Percentiles rank a stretch among this genome's conserved stretches.
Evolutionary conservation across 1,140 invertebrate species (phyloP).

Genomic region (Nylanderia fulva): DNA sequence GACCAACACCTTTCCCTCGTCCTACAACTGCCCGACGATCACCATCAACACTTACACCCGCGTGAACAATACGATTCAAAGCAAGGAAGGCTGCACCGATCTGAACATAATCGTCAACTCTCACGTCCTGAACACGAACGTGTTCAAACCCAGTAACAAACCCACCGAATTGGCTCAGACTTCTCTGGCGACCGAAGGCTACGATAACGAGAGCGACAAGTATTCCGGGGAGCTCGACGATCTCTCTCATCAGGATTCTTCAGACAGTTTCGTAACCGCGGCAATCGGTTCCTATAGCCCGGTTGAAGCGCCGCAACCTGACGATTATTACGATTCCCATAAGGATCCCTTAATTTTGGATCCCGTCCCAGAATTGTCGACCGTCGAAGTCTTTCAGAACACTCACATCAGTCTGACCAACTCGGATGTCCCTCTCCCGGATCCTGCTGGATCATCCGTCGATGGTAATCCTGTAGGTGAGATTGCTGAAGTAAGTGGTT

Average conservation of each 20-base stretch:
- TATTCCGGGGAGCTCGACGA: constrained; percentile 41
- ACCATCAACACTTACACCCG: constrained; percentile 83
- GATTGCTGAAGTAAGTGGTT: neutral
- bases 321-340: constrained; percentile 5
- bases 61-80: constrained; percentile 83
- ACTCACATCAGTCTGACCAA: constrained; percentile 78
- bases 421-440: neutral
- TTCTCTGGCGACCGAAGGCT: neutral
- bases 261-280: neutral
- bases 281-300: constrained; percentile 4
- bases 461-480: neutral
- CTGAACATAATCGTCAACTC: constrained; percentile 85
- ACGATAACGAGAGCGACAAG: constrained; percentile 57
- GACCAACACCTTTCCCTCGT: constrained; percentile 31
- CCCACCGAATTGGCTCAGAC: neutral
- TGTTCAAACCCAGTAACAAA: constrained; percentile 63
- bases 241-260: neutral
- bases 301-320: neutral
- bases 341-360: constrained; percentile 53
- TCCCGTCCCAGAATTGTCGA: constrained; percentile 35
- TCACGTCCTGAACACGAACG: constrained; percentile 81
- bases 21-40: constrained; percentile 81
- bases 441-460: neutral
- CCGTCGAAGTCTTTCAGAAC: constrained; percentile 77
- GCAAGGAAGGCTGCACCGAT: constrained; percentile 84